These are phyloP conservation scores for Tridacna crocea DNA, from an alignment of 2,888 invertebrate genomes.

Conservation along the genomic window DNA sequence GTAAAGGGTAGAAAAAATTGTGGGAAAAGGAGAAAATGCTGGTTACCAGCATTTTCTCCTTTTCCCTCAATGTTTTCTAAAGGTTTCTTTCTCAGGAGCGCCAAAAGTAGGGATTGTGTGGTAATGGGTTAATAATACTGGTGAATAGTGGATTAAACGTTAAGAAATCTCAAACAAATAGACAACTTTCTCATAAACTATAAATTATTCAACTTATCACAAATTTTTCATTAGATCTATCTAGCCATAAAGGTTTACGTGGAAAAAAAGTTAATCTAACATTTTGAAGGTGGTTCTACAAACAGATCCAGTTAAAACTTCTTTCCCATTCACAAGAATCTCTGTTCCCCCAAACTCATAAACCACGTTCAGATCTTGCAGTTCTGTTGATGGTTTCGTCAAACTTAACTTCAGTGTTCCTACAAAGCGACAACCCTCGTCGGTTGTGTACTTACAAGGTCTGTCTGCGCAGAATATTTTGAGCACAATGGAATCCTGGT, in stretches of 20 bases:
- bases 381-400: constrained; percentile 42
- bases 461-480: constrained; percentile 53
- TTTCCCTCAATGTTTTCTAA: constrained; percentile 13
- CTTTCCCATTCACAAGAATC: constrained; percentile 42
- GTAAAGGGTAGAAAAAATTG: not conserved
- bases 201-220: too few species aligned
- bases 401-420: constrained; percentile 44
- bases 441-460: constrained; percentile 47
- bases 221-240: too few species aligned
- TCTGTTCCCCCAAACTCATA: constrained; percentile 60
- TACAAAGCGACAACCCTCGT: constrained; percentile 41
- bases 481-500: constrained; percentile 38
- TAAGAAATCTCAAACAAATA: too few species aligned
- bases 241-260: too few species aligned
- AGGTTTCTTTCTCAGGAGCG: too few species aligned
- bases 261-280: constrained; percentile 30
- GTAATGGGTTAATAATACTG: too few species aligned
- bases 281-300: constrained; percentile 49
- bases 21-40: constrained; percentile 8
- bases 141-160: too few species aligned
- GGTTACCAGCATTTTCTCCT: not conserved
- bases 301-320: constrained; percentile 29
- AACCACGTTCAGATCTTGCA: constrained; percentile 47
- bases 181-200: too few species aligned
- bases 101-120: too few species aligned